Conservation (phyloP, 1,140 invertebrate genomes). For the Agrypnia vestita region DNA sequence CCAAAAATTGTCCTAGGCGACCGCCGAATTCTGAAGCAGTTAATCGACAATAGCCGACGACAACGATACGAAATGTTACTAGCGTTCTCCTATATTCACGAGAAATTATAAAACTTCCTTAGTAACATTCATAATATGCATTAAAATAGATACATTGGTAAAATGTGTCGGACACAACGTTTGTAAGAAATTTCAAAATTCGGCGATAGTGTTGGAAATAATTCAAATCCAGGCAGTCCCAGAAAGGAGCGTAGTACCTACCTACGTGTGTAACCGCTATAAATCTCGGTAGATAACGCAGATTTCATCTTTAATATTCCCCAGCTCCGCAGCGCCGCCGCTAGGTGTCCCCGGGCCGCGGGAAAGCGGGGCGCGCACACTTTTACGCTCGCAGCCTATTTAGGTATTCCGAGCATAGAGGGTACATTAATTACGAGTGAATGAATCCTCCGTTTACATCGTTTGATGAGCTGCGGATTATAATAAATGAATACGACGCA, state of each 20-base stretch:
- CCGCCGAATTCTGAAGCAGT: too few relatives aligned
- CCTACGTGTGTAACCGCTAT: neutral
- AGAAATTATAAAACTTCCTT: too few relatives aligned
- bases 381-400: conserved; percentile 17
- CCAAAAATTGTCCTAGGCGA: too few relatives aligned
- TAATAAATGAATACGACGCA: conserved; percentile 59
- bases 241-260: neutral
- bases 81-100: too few relatives aligned
- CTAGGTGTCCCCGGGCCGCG: neutral
- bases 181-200: neutral
- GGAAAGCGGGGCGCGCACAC: neutral
- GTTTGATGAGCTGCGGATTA: conserved; percentile 61
- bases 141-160: too few relatives aligned
- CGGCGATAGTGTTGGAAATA: neutral
- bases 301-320: conserved; percentile 9
- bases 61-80: too few relatives aligned
- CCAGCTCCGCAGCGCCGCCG: neutral
- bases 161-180: too few relatives aligned
- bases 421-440: conserved; percentile 60
- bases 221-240: neutral
- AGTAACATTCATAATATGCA: too few relatives aligned
- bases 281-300: conserved; percentile 13
- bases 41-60: too few relatives aligned
- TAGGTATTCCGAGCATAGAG: conserved; percentile 48
- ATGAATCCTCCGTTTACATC: conserved; percentile 58